Base-by-base conservation (phyloP, 2,113 vertebrate genomes). In the Nycticebus coucang region DNA sequence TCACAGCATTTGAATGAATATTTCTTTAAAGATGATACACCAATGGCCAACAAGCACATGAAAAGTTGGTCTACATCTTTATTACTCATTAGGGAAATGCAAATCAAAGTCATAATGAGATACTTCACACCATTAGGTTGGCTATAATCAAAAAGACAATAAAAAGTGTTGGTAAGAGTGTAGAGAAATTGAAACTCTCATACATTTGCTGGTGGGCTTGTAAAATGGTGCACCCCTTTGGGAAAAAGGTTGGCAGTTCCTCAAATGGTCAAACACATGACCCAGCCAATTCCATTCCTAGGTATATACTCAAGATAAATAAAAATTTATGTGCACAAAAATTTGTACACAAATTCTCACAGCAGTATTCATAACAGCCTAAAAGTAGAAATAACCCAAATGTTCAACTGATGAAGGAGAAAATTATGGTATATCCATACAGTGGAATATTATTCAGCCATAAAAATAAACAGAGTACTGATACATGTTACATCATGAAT, bases 301-400 rank as follows among this genome's bases (percentile, higher is more conserved):
- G 22, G 80, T 72, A 74, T 72, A 81, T 62, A 87, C 55, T 30
- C 75, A 93, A 93, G 75, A 71, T 12, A 87, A 92, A 18, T 92
- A 57, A 86, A 92, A 93, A 66, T n/a, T 18, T 19, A 72, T 60
- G 18, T 64, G 50, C 5, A 88, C 41, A 74, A 74, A 72, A 82
- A 41, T 14, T 41, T 82, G 57, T 57, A 66, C 26, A 55, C 64
- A n/a, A 82, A 82, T 41, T 19, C 57, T 82, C n/a, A 66, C 1
- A 59, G 66, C 2, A 81, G 18, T 41, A 75, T 62, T 87, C 26
- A 26, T 45, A 72, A 93, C 12, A 71, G 37, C 26, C 59, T n/a
- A 1, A 60, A 62, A 72, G 66, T 81, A n/a, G 24, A 74, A 87
- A 88, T 26, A 55, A 81, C 22, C 35, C 57, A 55, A n/a, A 41